Conservation (phyloP, 2,113 vertebrate species). For the Oryzias curvinotus region DNA sequence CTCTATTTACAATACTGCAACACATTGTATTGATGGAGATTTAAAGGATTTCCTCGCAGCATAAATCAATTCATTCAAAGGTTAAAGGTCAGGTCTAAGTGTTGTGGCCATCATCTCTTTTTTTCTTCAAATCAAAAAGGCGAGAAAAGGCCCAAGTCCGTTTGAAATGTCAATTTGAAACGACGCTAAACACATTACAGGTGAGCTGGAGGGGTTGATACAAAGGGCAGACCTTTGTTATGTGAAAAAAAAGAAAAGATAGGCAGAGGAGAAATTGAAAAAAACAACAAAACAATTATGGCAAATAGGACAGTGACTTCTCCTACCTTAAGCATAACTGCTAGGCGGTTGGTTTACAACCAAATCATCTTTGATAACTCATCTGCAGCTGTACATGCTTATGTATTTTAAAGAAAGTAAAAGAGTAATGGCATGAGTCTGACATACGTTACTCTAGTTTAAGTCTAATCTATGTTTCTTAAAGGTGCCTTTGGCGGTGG, state of each 20-base stretch:
- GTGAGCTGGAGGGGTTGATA: slow-evolving; percentile 55
- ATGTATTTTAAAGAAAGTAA: background rate
- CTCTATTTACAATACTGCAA: background rate
- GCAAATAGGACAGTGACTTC: slow-evolving; percentile 11
- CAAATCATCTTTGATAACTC: background rate
- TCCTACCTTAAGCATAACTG: slow-evolving; percentile 7
- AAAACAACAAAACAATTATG: slow-evolving; percentile 24
- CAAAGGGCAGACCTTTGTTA: slow-evolving; percentile 61
- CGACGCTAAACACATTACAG: slow-evolving; percentile 65
- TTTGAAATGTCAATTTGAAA: slow-evolving; percentile 46
- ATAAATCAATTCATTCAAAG: background rate
- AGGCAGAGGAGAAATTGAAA: slow-evolving; percentile 13
- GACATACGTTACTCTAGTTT: no score
- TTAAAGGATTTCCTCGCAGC: background rate
- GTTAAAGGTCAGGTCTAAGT: background rate
- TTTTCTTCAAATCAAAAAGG: slow-evolving; percentile 56
- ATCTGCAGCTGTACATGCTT: background rate
- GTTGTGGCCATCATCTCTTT: slow-evolving; percentile 35
- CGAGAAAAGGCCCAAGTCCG: slow-evolving; percentile 28
- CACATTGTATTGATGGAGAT: background rate
- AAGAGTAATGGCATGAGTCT: no score
- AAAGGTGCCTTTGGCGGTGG: no score
- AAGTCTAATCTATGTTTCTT: no score
- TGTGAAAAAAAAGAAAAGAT: slow-evolving; percentile 39
- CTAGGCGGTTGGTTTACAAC: background rate